Base-by-base conservation (phyloP, 2,888 invertebrate species). In the Byasa hedistus region DNA sequence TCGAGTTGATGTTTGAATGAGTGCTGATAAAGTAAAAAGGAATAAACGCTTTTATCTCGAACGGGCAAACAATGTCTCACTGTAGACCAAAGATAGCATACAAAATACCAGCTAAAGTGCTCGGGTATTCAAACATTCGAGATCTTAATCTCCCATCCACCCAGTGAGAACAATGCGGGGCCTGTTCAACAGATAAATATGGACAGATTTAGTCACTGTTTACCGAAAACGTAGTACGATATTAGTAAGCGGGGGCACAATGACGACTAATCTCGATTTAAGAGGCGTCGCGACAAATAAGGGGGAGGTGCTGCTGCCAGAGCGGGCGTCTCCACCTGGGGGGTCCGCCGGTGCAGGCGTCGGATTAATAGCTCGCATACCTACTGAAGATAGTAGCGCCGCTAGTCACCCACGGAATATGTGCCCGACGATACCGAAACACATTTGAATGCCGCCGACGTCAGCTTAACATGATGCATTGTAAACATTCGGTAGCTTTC, bases 281-380 rank as follows among this genome's bases (percentile, higher is more conserved):
- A 78, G 80, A 78, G 74, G 74, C 73, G 74, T 74, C 71, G 78
- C 77, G 78, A 84, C 85, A 82, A 86, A 83, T 80, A 81, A 76
- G 78, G 81, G 69, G 76, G 75, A 78, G 77, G 72, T 69, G 70
- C 75, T 79, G 77, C 81, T 80, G 76, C 79, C 78, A 79, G 79
- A 75, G 52, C 55, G 60, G 55, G 68, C 72, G 73, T 68, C 51
- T 52, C 87, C 68, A 74, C 87, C 79, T 90, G 90, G 90, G 90
- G 83, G 90, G 90, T 89, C 90, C 77, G 61, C 61, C 70, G 73
- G 74, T 74, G 72, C 70, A 69, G 69, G 70, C 72, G 72, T 77
- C 75, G 78, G 85, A 86, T 86, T 86, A 88, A 88, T 86, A 84
- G 82, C 79, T 81, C 77, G 82, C 81, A 81, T 76, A 73, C 73